Evolutionary conservation across 2,888 invertebrate species (phyloP).

Genomic region (Tanaodytes sp.): DNA sequence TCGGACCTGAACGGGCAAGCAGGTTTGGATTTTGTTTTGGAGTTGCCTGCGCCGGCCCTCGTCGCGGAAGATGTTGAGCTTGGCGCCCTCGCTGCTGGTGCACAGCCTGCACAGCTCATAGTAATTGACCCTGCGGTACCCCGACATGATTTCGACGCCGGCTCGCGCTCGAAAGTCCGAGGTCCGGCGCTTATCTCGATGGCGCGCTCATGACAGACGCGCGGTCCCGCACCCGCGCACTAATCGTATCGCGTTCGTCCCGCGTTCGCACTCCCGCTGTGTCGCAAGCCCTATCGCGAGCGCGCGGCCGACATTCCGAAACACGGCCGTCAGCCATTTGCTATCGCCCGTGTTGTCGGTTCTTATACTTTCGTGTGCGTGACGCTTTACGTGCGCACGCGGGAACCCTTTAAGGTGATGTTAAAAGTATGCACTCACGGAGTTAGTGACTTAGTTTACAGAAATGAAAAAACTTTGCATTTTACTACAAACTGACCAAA

Average conservation of each 20-base stretch:
- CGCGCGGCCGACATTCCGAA: constrained; percentile 39
- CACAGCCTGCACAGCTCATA: constrained; percentile 82
- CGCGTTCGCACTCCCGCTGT: constrained; percentile 24
- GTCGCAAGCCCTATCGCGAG: constrained; percentile 19
- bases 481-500: no score
- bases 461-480: no score
- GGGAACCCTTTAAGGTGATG: no score
- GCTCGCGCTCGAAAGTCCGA: constrained; percentile 52
- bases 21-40: constrained; percentile 79
- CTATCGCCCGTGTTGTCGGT: constrained; percentile 17
- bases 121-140: constrained; percentile 81
- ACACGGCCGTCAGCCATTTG: constrained; percentile 45
- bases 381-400: no score
- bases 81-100: constrained; percentile 79
- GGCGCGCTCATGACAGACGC: constrained; percentile 12
- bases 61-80: constrained; percentile 79
- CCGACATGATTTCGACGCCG: constrained; percentile 76
- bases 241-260: background rate
- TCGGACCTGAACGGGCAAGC: constrained; percentile 79
- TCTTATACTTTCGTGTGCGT: no score
- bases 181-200: constrained; percentile 3
- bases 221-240: background rate
- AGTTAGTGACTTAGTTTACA: no score
- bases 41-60: constrained; percentile 79
- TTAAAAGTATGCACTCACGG: no score